Conservation (phyloP, 2,888 invertebrate species). For the Thecocarcelia acutangulata region DNA sequence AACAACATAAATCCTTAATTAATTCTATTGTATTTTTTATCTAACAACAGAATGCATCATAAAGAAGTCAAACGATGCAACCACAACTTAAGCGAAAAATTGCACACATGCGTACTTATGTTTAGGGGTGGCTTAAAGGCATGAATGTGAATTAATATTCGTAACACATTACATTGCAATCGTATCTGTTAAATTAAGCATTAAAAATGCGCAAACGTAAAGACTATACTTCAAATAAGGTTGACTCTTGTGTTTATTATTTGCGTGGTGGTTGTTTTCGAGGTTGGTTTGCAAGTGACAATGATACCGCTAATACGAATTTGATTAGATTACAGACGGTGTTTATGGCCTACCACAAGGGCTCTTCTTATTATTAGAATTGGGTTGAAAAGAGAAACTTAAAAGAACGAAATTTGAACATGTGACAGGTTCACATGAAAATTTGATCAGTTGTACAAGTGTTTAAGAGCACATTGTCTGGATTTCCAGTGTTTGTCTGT, state of each 20-base stretch:
- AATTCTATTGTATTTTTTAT: conserved; percentile 63
- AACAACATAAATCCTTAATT: conserved; percentile 44
- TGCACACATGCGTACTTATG: conserved; percentile 34
- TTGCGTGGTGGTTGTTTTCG: conserved; percentile 7
- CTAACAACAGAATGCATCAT: conserved; percentile 43
- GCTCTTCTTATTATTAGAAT: neutral
- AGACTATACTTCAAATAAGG: neutral
- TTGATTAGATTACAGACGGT: conserved; percentile 56
- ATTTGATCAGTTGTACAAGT: conserved; percentile 73
- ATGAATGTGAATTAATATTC: no score
- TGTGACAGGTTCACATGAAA: conserved; percentile 72
- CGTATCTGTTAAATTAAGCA: conserved; percentile 57
- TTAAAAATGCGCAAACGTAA: conserved; percentile 56
- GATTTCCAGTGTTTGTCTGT: conserved; percentile 26
- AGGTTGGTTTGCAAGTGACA: neutral
- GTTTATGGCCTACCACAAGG: neutral
- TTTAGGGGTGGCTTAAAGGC: conserved; percentile 34
- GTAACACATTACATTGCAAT: no score
- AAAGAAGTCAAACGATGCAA: conserved; percentile 49
- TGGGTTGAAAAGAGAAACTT: conserved; percentile 4
- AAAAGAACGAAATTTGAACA: conserved; percentile 64
- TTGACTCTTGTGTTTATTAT: no score
- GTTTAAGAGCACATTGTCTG: conserved; percentile 42
- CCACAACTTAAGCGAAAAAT: neutral
- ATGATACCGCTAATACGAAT: conserved; percentile 53